These are phyloP conservation scores for Aricia artaxerxes DNA, from an alignment of 2,888 invertebrate species.

Conservation along the genomic window DNA sequence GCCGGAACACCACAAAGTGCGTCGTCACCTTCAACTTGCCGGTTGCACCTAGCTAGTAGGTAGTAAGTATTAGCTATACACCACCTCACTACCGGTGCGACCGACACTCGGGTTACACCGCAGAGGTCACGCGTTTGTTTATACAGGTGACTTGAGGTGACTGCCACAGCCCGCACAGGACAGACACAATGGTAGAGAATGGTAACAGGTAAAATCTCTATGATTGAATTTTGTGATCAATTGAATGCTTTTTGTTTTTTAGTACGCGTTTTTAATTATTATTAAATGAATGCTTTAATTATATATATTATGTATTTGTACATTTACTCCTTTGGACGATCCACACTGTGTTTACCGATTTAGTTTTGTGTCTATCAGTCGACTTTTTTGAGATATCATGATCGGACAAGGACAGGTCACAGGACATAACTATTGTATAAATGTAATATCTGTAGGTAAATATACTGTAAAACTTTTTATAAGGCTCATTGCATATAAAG, in stretches of 20 bases:
- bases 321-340: too few species aligned
- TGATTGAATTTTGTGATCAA: neutral
- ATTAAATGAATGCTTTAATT: too few species aligned
- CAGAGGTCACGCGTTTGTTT: conserved; percentile 22
- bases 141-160: conserved; percentile 26
- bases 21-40: conserved; percentile 18
- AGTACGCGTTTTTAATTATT: neutral
- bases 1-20: neutral
- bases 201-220: neutral
- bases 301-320: too few species aligned
- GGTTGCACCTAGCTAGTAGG: neutral
- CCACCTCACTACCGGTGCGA: conserved; percentile 14
- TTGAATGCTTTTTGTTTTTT: neutral
- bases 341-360: too few species aligned
- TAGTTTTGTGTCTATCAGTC: too few species aligned
- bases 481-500: too few species aligned
- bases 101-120: conserved; percentile 13
- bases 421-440: too few species aligned
- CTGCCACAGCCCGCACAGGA: neutral
- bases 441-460: too few species aligned
- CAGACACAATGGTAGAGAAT: neutral
- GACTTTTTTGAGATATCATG: too few species aligned
- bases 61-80: neutral
- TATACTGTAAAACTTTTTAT: too few species aligned
- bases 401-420: too few species aligned